Evolutionary conservation across 2,888 invertebrate genomes (phyloP).

Genomic region (Drosophila neutralis): DNA sequence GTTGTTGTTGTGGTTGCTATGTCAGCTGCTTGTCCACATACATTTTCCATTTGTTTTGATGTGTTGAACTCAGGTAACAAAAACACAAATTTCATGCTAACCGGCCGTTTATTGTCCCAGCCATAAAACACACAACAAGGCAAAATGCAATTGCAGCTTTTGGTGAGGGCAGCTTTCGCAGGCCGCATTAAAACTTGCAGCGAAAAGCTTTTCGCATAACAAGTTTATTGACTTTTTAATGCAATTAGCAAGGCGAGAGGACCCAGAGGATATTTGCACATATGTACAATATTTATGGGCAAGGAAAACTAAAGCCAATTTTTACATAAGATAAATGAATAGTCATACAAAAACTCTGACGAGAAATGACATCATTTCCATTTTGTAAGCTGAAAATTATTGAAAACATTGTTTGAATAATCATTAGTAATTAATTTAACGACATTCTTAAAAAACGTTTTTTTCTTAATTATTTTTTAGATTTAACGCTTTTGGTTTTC

Average conservation of each 20-base stretch:
- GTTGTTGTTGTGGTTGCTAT: constrained; percentile 16
- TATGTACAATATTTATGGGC: not conserved
- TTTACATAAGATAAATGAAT: constrained; percentile 12
- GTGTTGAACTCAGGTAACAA: constrained; percentile 53
- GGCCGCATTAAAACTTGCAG: constrained; percentile 52
- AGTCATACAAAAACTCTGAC: not conserved
- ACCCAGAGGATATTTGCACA: not conserved
- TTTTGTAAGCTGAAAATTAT: not conserved
- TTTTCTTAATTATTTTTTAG: constrained; percentile 36
- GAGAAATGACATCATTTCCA: constrained; percentile 26
- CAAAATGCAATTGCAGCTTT: constrained; percentile 58
- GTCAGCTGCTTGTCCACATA: constrained; percentile 59
- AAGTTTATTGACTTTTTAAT: constrained; percentile 50
- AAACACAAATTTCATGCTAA: constrained; percentile 29
- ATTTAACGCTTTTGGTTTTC: constrained; percentile 39
- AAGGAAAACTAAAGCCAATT: not conserved
- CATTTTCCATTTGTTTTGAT: constrained; percentile 57
- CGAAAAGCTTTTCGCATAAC: constrained; percentile 43
- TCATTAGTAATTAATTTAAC: not conserved
- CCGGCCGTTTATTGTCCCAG: constrained; percentile 46
- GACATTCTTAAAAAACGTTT: constrained; percentile 20
- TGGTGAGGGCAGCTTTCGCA: constrained; percentile 59
- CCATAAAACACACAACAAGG: constrained; percentile 19
- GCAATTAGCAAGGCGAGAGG: constrained; percentile 5
- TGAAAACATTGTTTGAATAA: not conserved